These are phyloP conservation scores for Petrocephalus microphthalmus DNA, from an alignment of 2,113 vertebrate species.

Conservation along the genomic window DNA sequence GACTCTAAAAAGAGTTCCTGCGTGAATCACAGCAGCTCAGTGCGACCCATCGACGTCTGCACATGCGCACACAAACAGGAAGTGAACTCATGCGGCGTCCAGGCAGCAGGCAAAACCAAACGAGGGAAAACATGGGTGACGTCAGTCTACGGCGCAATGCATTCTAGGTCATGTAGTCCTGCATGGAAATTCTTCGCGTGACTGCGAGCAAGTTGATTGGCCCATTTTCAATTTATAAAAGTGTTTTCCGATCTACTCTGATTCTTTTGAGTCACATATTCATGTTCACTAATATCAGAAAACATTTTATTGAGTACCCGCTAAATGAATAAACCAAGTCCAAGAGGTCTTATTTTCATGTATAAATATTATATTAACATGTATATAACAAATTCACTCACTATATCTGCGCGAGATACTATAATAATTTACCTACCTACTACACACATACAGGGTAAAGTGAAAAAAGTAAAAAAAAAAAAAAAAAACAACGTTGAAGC, in stretches of 20 bases:
- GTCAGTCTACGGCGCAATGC: neutral
- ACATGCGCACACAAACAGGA: conserved; percentile 29
- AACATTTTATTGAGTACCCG: neutral
- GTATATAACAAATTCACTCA: neutral
- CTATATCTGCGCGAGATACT: neutral
- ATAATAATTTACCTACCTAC: neutral
- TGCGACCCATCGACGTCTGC: conserved; percentile 22
- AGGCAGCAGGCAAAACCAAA: conserved; percentile 38
- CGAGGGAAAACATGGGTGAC: neutral
- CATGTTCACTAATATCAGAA: neutral
- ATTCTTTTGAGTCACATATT: neutral
- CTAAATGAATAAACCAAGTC: neutral
- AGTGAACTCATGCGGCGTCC: conserved; percentile 35
- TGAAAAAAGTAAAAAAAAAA: too few relatives aligned
- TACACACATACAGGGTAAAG: neutral
- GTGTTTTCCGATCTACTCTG: neutral
- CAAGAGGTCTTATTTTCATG: neutral
- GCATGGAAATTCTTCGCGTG: neutral
- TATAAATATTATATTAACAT: neutral
- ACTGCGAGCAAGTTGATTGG: neutral
- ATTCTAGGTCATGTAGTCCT: neutral
- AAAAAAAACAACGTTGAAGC: neutral
- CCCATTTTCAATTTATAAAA: neutral
- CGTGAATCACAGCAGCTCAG: conserved; percentile 19
- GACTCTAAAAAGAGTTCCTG: conserved; percentile 18